phyloP scores from a whole-genome alignment of 2,113 vertebrate species.

The Oreocharis arfaki region DNA sequence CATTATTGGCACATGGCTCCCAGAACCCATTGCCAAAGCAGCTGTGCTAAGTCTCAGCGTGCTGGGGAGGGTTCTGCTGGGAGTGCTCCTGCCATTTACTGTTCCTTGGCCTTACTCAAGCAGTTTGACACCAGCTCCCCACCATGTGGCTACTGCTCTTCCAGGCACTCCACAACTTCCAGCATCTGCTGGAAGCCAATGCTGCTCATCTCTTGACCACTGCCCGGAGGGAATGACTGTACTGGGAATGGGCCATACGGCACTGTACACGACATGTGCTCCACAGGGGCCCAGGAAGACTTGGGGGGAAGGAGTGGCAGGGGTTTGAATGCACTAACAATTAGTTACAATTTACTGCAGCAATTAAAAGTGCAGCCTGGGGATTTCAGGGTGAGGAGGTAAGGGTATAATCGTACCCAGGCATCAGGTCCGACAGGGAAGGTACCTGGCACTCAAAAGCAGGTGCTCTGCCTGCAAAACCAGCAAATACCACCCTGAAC shows the following conservation, averaged over 20 bases:
- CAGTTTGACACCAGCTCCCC: neutral
- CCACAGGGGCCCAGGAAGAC: neutral
- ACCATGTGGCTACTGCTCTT: neutral
- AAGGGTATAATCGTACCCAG: conserved; percentile 54
- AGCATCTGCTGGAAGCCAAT: neutral
- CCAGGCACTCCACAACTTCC: neutral
- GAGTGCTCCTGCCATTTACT: neutral
- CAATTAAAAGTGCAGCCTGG: conserved; percentile 40
- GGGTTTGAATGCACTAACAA: conserved; percentile 27
- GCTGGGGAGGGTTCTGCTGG: neutral
- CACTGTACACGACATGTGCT: neutral
- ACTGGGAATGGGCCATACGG: rapidly evolving
- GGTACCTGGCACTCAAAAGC: neutral
- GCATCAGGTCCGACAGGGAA: neutral
- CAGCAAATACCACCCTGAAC: neutral
- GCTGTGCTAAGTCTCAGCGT: neutral
- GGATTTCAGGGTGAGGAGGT: conserved; percentile 72
- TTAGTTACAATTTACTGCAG: conserved; percentile 50
- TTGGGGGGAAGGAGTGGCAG: conserved; percentile 48
- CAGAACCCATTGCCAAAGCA: neutral
- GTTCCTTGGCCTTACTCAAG: neutral
- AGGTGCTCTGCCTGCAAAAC: neutral
- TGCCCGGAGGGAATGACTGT: neutral
- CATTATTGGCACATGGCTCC: conserved; percentile 40
- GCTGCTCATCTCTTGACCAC: conserved; percentile 7